phyloP scores from a whole-genome alignment of 2,888 invertebrate genomes.

The Lasius platythorax region DNA sequence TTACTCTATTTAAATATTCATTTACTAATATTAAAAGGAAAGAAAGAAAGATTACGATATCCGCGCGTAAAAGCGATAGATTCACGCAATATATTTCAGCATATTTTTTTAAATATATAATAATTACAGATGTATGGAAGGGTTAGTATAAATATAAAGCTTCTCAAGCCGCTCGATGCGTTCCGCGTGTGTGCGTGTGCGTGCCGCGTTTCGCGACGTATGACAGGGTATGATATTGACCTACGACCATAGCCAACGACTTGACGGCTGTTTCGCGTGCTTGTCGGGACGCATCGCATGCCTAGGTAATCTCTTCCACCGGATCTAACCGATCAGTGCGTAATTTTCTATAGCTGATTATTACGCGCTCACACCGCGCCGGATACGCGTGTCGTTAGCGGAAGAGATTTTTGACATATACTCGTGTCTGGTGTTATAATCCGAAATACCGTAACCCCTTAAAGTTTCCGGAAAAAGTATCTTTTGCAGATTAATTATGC shows the following conservation, averaged over 20 bases:
- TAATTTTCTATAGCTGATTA: slow-evolving; percentile 62
- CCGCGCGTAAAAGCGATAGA: too few relatives aligned
- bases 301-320: slow-evolving; percentile 38
- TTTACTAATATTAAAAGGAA: neutral
- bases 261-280: slow-evolving; percentile 49
- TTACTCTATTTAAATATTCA: neutral
- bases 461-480: neutral
- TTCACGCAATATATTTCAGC: neutral
- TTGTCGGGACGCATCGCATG: slow-evolving; percentile 16
- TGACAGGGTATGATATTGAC: slow-evolving; percentile 46
- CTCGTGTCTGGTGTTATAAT: neutral
- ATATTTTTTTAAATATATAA: neutral
- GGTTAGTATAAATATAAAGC: slow-evolving; percentile 15
- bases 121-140: neutral
- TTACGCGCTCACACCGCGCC: slow-evolving; percentile 39
- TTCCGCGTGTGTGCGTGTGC: slow-evolving; percentile 27
- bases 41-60: neutral
- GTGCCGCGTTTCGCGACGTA: slow-evolving; percentile 14
- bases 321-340: slow-evolving; percentile 50
- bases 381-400: slow-evolving; percentile 25
- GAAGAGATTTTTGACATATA: slow-evolving; percentile 35
- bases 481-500: neutral
- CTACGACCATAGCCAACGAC: slow-evolving; percentile 54
- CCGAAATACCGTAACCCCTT: neutral
- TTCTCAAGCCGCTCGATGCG: neutral